Evolutionary conservation across 2,797 vertebrate genomes (phyloP).

Genomic region (Gallinago nigripennis): DNA sequence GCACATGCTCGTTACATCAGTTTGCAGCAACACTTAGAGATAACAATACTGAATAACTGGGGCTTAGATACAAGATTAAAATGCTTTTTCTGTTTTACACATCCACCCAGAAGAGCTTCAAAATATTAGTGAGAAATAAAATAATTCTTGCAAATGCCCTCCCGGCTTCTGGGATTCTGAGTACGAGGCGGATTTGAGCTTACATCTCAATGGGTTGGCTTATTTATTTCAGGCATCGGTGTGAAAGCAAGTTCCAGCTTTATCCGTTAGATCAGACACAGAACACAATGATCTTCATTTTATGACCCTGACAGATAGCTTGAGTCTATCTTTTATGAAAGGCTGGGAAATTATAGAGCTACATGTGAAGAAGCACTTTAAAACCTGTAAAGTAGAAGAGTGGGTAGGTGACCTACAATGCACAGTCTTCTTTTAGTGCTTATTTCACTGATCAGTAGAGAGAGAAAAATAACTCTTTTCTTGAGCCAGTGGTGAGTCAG

Average conservation of each 20-base stretch:
- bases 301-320: not conserved
- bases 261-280: not conserved
- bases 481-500: not conserved
- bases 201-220: not conserved
- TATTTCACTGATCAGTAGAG: not conserved
- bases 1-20: not conserved
- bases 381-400: not conserved
- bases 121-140: not conserved
- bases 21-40: not conserved
- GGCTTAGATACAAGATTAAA: not conserved
- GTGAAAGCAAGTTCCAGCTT: not conserved
- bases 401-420: not conserved
- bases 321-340: not conserved
- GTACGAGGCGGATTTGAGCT: not conserved
- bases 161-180: no score
- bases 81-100: not conserved
- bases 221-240: not conserved
- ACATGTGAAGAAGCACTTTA: not conserved
- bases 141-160: not conserved
- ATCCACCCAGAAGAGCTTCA: not conserved
- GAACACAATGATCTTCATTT: not conserved
- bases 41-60: not conserved
- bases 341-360: constrained; percentile 9
- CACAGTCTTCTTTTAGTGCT: not conserved
- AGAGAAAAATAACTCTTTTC: constrained; percentile 13